Conservation (phyloP, 2,797 vertebrate genomes). For the Syngnathus acus region DNA sequence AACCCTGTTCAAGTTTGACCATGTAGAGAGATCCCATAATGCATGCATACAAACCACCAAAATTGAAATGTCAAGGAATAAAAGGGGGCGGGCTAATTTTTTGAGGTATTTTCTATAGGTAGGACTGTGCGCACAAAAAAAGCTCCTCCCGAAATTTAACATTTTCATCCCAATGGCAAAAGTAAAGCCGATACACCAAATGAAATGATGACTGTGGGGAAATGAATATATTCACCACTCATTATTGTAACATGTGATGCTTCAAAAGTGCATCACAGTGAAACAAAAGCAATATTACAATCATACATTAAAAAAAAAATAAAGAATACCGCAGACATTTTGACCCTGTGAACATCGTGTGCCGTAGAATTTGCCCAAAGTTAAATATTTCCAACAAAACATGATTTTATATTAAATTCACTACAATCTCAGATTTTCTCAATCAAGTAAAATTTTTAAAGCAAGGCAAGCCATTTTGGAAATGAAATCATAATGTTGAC, state of each 20-base stretch:
- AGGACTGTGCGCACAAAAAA: conserved; percentile 53
- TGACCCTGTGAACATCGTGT: not conserved
- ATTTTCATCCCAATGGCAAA: conserved; percentile 35
- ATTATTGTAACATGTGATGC: conserved; percentile 15
- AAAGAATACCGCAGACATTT: not conserved
- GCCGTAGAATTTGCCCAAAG: not conserved
- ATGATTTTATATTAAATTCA: conserved; percentile 1
- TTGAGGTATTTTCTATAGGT: conserved; percentile 67
- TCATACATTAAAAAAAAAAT: not conserved
- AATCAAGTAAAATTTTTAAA: not conserved
- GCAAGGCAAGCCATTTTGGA: not conserved
- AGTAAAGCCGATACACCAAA: conserved; percentile 41
- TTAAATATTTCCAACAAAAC: not conserved
- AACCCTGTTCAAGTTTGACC: conserved; percentile 26
- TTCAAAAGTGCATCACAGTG: conserved; percentile 28
- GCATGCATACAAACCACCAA: conserved; percentile 27
- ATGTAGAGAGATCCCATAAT: conserved; percentile 31
- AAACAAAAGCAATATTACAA: not conserved
- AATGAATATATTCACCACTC: conserved; percentile 9
- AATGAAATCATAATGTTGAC: not conserved
- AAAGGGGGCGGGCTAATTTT: conserved; percentile 40
- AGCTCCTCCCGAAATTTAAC: conserved; percentile 28
- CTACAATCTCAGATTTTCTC: not conserved
- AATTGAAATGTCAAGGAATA: conserved; percentile 20
- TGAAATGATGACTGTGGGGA: conserved; percentile 33